These are phyloP conservation scores for Corythornis cristatus DNA, from an alignment of 2,113 vertebrate genomes.

Conservation along the genomic window DNA sequence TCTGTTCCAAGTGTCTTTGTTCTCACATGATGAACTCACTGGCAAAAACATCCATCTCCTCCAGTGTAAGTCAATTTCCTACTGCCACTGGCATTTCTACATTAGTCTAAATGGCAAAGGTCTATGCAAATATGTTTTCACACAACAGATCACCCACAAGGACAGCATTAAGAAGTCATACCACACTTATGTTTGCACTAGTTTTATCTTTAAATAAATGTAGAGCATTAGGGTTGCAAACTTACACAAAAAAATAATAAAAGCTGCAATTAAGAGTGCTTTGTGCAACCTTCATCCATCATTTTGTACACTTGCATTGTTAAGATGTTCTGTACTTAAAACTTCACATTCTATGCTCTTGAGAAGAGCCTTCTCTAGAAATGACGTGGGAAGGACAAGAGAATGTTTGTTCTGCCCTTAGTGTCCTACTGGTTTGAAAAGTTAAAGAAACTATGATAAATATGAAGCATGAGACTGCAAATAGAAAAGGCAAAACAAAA, in stretches of 20 bases:
- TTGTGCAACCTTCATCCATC: background rate
- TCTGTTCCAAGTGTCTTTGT: constrained; percentile 13
- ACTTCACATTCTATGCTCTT: background rate
- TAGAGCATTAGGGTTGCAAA: background rate
- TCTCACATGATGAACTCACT: constrained; percentile 51
- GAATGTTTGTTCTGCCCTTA: background rate
- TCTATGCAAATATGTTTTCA: background rate
- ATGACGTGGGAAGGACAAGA: background rate
- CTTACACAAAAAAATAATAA: background rate
- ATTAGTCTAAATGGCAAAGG: constrained; percentile 28
- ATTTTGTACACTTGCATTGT: background rate
- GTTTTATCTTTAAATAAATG: background rate
- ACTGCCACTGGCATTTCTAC: background rate
- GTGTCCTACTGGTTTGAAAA: background rate
- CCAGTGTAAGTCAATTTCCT: background rate
- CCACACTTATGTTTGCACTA: background rate
- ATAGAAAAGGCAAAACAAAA: background rate
- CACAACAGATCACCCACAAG: rapidly evolving
- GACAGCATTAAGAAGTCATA: background rate
- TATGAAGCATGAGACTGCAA: background rate
- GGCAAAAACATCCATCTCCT: constrained; percentile 51
- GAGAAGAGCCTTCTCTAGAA: background rate
- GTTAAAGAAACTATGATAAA: background rate
- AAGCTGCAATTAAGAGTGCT: background rate
- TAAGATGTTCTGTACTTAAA: background rate